Evolutionary conservation across 2,888 invertebrate genomes (phyloP), one percentile per base, ranked within the genome.

Genomic region (Cantharis lateralis): DNA sequence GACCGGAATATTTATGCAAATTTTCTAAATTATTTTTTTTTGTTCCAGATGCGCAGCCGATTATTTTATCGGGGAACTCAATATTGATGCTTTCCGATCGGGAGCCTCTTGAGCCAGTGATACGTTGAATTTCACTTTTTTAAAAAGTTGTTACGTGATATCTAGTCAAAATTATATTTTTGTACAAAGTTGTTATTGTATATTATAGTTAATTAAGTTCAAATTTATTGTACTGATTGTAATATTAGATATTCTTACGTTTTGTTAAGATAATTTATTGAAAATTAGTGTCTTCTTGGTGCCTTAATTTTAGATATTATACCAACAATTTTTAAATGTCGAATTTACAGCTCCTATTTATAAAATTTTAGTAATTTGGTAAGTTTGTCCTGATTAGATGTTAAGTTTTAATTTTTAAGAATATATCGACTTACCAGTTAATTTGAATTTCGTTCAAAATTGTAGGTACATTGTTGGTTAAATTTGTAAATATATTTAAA

Each of bases 351-450:
- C 48, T 48, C 48, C 48, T 48, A 48, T 48, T 48, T 48, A 48
- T 20, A 20, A 66, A 66, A 66, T 66, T 18, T 62, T 61, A 73
- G 20, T 62, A 62, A 69, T 48, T 71, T 77, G 77, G 74, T 63
- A 64, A 77, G 77, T 68, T 77, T 74, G 62, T 77, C 77, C 77
- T 77, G 77, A 77, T 77, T 77, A 77, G 74, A 61, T 62, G 62
- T 77, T 74, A 77, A 74, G 48, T 68, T 10, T 24, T 18, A 69
- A 74, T 32, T 77, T 26, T 64, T 77, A 77, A 77, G 74, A 74
- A 72, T 72, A 61, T 68, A 16, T 26, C 18, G 32, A 73, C 77
- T 77, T 74, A 74, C 74, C 77, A 71, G 77, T 77, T 48, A 48
- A 48, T n/a, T 48, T 48, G 48, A 48, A n/a, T 48, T 48, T 48